phyloP scores from a whole-genome alignment of 2,113 vertebrate species.

The Carassius auratus region DNA sequence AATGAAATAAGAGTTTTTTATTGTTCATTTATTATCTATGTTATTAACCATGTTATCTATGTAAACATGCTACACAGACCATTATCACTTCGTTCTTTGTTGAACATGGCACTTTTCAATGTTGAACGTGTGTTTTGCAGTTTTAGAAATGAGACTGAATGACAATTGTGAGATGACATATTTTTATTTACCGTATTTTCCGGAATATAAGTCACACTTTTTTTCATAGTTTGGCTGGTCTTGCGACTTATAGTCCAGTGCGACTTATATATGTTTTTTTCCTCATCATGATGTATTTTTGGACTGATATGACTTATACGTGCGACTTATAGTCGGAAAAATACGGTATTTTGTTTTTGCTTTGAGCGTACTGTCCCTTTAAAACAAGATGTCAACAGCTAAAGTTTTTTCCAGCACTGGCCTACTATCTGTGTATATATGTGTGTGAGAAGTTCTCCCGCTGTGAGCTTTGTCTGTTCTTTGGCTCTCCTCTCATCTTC shows the following conservation, averaged over 20 bases:
- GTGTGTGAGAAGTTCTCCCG: neutral
- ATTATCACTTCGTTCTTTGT: too few relatives aligned
- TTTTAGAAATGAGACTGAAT: neutral
- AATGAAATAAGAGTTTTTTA: too few relatives aligned
- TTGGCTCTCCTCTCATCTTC: neutral
- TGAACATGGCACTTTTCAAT: too few relatives aligned
- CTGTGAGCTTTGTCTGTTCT: slow-evolving; percentile 8
- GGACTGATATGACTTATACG: too few relatives aligned
- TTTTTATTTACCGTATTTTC: neutral
- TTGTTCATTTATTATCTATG: neutral
- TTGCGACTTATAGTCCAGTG: too few relatives aligned
- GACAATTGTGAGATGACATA: neutral
- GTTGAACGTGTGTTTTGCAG: neutral
- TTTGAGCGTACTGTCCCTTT: neutral
- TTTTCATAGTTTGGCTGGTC: too few relatives aligned
- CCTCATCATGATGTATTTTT: too few relatives aligned
- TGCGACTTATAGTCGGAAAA: too few relatives aligned
- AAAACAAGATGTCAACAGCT: neutral
- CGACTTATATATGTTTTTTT: too few relatives aligned
- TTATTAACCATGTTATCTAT: neutral
- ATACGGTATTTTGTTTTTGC: too few relatives aligned
- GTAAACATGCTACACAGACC: neutral
- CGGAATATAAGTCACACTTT: too few relatives aligned
- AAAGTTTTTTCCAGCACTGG: neutral
- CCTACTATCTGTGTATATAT: neutral